Percentiles rank a stretch among this genome's conserved stretches.
These are phyloP conservation scores for Euphonia xanthogaster DNA, from an alignment of 2,797 vertebrate genomes.

Conservation along the genomic window DNA sequence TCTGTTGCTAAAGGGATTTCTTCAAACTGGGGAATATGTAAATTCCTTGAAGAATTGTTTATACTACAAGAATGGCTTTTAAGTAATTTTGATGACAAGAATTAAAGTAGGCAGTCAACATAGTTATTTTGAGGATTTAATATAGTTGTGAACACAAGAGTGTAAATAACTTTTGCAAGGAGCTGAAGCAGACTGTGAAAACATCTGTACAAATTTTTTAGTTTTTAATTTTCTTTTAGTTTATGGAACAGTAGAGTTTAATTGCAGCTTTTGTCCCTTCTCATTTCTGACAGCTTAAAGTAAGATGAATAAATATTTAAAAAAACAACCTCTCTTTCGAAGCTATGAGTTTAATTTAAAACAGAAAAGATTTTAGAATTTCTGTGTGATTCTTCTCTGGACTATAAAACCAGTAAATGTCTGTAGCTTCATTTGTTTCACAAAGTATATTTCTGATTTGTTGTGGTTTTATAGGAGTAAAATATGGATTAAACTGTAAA, in stretches of 20 bases:
- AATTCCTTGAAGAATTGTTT: conserved; percentile 61
- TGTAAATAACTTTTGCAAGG: conserved; percentile 59
- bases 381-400: not conserved
- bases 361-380: not conserved
- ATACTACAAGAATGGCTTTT: conserved; percentile 27
- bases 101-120: conserved; percentile 53
- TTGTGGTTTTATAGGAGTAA: not conserved
- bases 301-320: not conserved
- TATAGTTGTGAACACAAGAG: conserved; percentile 31
- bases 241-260: not conserved
- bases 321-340: not conserved
- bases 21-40: conserved; percentile 62
- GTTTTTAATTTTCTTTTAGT: not conserved
- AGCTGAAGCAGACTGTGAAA: conserved; percentile 7
- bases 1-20: conserved; percentile 59
- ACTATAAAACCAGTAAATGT: not conserved
- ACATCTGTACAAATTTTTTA: not conserved
- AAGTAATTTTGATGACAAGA: conserved; percentile 64
- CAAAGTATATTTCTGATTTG: not conserved
- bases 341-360: not conserved
- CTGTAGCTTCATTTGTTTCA: not conserved
- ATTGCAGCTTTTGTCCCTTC: conserved; percentile 21
- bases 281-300: conserved; percentile 6
- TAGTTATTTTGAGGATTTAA: conserved; percentile 58
- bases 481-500: conserved; percentile 2